These are phyloP conservation scores for Vombatus ursinus DNA, from an alignment of 2,113 vertebrate genomes.

Conservation along the genomic window DNA sequence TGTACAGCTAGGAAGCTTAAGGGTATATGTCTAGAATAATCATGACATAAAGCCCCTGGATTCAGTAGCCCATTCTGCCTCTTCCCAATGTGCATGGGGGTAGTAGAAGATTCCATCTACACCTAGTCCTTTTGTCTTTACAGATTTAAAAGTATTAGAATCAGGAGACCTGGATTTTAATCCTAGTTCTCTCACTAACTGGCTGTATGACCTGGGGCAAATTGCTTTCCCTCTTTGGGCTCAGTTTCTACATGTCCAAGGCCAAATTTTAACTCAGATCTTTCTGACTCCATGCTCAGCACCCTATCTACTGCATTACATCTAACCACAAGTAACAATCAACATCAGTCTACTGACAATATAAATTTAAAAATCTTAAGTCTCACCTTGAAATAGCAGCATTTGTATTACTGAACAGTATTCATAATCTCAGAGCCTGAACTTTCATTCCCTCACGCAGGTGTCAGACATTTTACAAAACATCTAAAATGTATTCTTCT, in stretches of 20 bases:
- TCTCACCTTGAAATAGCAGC: not conserved
- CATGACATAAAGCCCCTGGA: constrained; percentile 54
- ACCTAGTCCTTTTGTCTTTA: not conserved
- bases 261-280: constrained; percentile 12
- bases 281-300: constrained; percentile 1
- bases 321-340: not conserved
- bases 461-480: not conserved
- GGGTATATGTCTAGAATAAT: constrained; percentile 62
- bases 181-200: not conserved
- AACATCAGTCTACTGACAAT: not conserved
- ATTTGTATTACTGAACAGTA: constrained; percentile 11
- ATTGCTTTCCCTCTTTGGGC: not conserved
- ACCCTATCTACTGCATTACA: not conserved
- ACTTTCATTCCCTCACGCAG: not conserved
- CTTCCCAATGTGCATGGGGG: not conserved
- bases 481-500: not conserved
- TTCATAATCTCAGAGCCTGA: constrained; percentile 8
- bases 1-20: constrained; percentile 52
- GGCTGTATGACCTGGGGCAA: not conserved
- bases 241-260: not conserved
- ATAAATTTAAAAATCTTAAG: not conserved
- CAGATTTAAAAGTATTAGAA: constrained; percentile 19
- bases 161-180: constrained; percentile 46
- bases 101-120: not conserved
- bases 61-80: constrained; percentile 68